These are phyloP conservation scores for Drosophila cracens DNA, from an alignment of 2,888 invertebrate species.

Conservation along the genomic window DNA sequence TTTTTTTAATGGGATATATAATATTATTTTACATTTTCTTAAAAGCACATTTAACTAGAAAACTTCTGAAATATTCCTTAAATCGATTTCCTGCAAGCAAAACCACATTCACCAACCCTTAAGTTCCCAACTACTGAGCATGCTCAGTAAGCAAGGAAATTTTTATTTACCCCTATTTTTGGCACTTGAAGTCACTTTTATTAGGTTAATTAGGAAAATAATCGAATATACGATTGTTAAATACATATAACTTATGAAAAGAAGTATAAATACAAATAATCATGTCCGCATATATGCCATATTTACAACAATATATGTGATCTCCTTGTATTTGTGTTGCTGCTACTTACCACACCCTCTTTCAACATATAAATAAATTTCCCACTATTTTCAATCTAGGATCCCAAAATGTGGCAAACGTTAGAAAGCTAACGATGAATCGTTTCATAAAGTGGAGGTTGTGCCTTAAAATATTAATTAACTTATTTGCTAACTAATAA, in stretches of 20 bases:
- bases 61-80: constrained; percentile 55
- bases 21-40: constrained; percentile 42
- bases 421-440: too few relatives aligned
- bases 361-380: neutral
- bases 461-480: neutral
- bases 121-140: constrained; percentile 52
- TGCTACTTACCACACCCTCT: constrained; percentile 6
- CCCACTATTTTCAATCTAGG: constrained; percentile 5
- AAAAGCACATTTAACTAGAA: constrained; percentile 53
- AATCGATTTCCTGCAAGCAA: constrained; percentile 66
- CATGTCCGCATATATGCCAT: too few relatives aligned
- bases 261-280: neutral
- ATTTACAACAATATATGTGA: neutral
- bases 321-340: neutral
- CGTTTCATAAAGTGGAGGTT: neutral
- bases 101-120: constrained; percentile 37
- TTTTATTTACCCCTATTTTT: constrained; percentile 35
- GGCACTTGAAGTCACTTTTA: neutral
- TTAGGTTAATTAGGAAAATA: neutral
- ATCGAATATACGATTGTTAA: neutral
- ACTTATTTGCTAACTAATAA: neutral
- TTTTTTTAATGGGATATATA: neutral
- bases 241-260: neutral
- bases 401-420: neutral
- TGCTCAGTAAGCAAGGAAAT: constrained; percentile 45